phyloP scores from a whole-genome alignment of 2,113 vertebrate genomes.

The Hypanus sabinus region DNA sequence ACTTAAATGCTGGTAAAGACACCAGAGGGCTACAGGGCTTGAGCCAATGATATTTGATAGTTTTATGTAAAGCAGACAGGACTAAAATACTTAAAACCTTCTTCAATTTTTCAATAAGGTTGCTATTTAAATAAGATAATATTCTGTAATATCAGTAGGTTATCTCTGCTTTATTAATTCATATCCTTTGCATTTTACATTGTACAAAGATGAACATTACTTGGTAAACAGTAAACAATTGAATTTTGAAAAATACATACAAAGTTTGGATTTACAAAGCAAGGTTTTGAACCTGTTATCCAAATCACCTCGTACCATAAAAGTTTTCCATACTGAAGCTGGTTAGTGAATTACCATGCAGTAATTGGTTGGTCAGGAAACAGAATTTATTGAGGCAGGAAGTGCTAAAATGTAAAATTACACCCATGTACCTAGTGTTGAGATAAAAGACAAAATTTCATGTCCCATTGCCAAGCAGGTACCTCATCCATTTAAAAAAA shows the following conservation, averaged over 20 bases:
- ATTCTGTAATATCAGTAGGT: too few species aligned
- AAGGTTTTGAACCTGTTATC: slow-evolving; percentile 7
- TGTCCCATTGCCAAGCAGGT: not conserved
- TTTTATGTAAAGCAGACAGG: not conserved
- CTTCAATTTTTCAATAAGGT: not conserved
- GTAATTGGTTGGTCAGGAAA: not conserved
- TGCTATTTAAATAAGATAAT: not conserved
- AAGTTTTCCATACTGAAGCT: not conserved
- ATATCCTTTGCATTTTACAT: slow-evolving; percentile 37
- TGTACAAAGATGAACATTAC: slow-evolving; percentile 35
- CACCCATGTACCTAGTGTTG: not conserved
- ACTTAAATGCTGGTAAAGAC: too few species aligned
- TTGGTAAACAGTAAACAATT: slow-evolving; percentile 27
- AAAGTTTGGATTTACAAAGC: slow-evolving; percentile 37
- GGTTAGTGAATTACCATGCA: not conserved
- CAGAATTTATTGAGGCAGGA: not conserved
- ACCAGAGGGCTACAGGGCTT: too few species aligned
- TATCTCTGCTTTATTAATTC: slow-evolving; percentile 27
- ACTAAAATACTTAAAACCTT: not conserved
- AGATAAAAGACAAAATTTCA: not conserved
- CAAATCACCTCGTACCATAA: slow-evolving; percentile 37
- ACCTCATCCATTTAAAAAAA: not conserved
- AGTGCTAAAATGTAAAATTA: slow-evolving; percentile 23
- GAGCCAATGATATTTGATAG: too few species aligned
- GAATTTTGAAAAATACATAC: slow-evolving; percentile 39